Evolutionary conservation across 1,140 invertebrate genomes (phyloP), one percentile per base, ranked within the genome.

Genomic region (Manduca sexta): DNA sequence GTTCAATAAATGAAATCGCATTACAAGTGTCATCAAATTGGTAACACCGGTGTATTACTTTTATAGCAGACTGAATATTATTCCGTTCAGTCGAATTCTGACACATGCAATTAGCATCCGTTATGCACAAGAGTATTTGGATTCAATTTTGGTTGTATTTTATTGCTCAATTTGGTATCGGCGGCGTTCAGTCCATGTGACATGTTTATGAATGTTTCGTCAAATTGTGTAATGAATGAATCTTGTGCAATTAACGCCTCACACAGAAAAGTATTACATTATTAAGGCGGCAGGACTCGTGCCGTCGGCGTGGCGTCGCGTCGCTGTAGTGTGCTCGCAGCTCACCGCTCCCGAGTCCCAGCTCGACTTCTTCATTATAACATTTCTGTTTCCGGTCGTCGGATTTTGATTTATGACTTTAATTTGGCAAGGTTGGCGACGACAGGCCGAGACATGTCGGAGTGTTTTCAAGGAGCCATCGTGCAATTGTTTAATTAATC

Each of bases 401-500:
- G 69, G 69, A 80, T 75, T 77, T 82, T 85, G 81, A 85, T 85
- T 85, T 85, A 85, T 85, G 73, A 64, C 65, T 81, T 84, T 83
- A 84, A 84, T 84, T 84, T 83, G 75, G 77, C 79, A 76, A 81
- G 70, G 77, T 80, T 81, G 72, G 69, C 74, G 79, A 75, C 79
- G 77, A 81, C 81, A 79, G 81, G 64, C 77, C 72, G 78, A 81
- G 79, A 84, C 81, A 84, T 76, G 79, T 81, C 75, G 72, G 81
- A 84, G 81, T 83, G 76, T 80, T 81, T 79, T 84, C 77, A 81
- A 82, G 75, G 66, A 83, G 78, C 74, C 81, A 81, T 82, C 81
- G 76, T 73, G 81, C 81, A 80, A 81, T 83, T 83, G 81, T 84
- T 84, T 84, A 84, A 84, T 84, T 84, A 84, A 84, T 84, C 81